phyloP scores from a whole-genome alignment of 2,888 invertebrate genomes.

The Lottia scabra region DNA sequence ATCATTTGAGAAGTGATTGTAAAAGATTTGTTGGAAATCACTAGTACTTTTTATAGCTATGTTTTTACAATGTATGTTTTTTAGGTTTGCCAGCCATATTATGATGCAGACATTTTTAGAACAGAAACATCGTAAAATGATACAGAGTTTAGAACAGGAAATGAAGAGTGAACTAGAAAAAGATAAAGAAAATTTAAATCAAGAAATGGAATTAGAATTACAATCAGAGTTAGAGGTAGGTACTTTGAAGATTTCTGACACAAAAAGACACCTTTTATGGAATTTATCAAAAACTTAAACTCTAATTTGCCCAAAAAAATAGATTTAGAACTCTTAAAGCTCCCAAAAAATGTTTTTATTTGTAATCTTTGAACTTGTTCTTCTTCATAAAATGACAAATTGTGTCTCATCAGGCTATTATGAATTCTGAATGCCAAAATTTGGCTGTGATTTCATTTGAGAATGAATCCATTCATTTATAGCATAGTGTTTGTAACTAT shows the following conservation, averaged over 20 bases:
- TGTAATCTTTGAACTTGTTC: too few relatives aligned
- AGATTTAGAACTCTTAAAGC: too few relatives aligned
- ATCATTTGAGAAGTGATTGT: not conserved
- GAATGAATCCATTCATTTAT: too few relatives aligned
- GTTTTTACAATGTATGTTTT: slow-evolving; percentile 13
- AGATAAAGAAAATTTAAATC: slow-evolving; percentile 58
- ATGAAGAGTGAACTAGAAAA: slow-evolving; percentile 61
- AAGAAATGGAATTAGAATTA: slow-evolving; percentile 56
- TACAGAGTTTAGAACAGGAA: slow-evolving; percentile 59
- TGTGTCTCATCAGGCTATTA: too few relatives aligned
- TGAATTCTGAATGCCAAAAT: too few relatives aligned
- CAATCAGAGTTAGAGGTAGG: slow-evolving; percentile 57
- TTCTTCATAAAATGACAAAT: too few relatives aligned
- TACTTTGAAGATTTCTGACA: not conserved
- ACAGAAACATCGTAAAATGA: slow-evolving; percentile 56
- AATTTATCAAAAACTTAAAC: too few relatives aligned
- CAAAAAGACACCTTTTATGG: too few relatives aligned
- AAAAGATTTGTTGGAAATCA: not conserved
- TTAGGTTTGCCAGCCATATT: slow-evolving; percentile 53
- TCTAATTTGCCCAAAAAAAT: too few relatives aligned
- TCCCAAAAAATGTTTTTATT: too few relatives aligned
- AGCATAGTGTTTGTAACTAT: too few relatives aligned
- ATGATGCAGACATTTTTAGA: slow-evolving; percentile 56
- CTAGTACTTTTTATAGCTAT: not conserved
- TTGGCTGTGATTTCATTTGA: too few relatives aligned